phyloP scores from a whole-genome alignment of 2,797 vertebrate species.

The Mus caroli region DNA sequence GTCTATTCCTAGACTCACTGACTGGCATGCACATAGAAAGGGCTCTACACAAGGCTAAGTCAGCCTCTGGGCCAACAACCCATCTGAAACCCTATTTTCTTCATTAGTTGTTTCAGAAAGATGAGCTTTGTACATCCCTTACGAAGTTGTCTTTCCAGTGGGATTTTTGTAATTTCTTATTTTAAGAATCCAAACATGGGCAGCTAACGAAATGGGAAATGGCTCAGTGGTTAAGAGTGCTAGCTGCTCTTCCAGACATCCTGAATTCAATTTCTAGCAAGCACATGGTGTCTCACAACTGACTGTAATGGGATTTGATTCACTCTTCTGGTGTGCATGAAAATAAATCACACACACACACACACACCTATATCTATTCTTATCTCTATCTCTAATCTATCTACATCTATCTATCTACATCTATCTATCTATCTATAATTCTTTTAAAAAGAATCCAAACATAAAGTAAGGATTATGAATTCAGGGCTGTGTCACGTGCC shows the following conservation, averaged over 20 bases:
- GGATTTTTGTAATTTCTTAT: background rate
- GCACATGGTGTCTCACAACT: background rate
- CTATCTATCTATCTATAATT: background rate
- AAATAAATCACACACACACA: background rate
- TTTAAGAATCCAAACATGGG: constrained; percentile 20
- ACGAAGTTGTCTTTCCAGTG: background rate
- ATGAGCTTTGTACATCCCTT: constrained; percentile 6
- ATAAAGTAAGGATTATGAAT: constrained; percentile 30
- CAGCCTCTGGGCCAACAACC: background rate
- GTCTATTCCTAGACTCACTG: background rate
- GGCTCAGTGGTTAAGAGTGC: background rate
- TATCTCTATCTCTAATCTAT: too few species aligned
- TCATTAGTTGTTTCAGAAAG: constrained; percentile 1
- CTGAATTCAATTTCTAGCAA: background rate
- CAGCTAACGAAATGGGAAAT: background rate
- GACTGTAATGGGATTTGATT: background rate
- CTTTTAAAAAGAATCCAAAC: constrained; percentile 23
- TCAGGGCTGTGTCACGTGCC: background rate
- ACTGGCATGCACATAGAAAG: background rate
- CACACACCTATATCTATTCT: too few species aligned
- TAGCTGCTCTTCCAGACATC: background rate
- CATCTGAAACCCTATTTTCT: background rate
- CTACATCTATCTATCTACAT: too few species aligned
- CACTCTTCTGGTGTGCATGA: background rate
- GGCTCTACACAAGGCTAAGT: background rate